phyloP scores from a whole-genome alignment of 1,140 invertebrate species.

The Pomacea maculata region DNA sequence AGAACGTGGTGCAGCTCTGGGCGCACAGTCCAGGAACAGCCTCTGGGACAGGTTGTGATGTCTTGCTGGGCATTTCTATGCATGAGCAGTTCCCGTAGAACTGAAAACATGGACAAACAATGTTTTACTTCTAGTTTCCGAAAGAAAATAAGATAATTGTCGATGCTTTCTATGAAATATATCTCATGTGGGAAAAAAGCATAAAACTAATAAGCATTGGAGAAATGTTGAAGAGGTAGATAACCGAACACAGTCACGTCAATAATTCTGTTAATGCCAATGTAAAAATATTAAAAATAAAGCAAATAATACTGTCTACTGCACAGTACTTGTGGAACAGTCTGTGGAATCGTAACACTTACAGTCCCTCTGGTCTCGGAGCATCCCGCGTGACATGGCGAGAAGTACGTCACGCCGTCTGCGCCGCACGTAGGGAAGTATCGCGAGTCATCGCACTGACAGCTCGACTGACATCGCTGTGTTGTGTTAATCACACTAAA shows the following conservation, averaged over 20 bases:
- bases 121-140: too few species aligned
- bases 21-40: conserved; percentile 40
- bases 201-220: too few species aligned
- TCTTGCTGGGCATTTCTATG: conserved; percentile 21
- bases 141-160: too few species aligned
- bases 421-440: conserved; percentile 54
- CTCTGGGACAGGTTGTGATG: not conserved
- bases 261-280: too few species aligned
- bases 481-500: not conserved
- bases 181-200: too few species aligned
- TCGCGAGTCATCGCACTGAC: conserved; percentile 40
- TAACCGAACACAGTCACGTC: too few species aligned
- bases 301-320: too few species aligned
- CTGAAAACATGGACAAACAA: not conserved
- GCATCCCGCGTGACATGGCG: conserved; percentile 58
- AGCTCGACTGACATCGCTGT: conserved; percentile 19
- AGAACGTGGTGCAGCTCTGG: conserved; percentile 22
- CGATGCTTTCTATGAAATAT: too few species aligned
- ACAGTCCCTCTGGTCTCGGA: conserved; percentile 12
- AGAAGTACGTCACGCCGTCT: conserved; percentile 48
- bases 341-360: not conserved
- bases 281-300: too few species aligned
- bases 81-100: conserved; percentile 18
- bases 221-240: too few species aligned
- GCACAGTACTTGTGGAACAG: too few species aligned